Conservation (phyloP, 1,140 invertebrate genomes). For the Drosophila simulans region DNA sequence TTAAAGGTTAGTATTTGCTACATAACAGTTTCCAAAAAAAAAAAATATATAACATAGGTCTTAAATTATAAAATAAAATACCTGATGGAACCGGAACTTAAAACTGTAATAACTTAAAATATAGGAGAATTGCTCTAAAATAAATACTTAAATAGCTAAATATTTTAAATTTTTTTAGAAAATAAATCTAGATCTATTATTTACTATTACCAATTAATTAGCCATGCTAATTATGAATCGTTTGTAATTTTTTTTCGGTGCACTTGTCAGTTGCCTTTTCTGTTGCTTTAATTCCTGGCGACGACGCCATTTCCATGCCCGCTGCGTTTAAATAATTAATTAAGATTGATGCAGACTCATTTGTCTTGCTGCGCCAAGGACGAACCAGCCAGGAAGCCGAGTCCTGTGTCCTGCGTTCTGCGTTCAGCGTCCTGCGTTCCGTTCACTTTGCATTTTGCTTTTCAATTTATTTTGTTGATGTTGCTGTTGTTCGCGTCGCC, state of each 20-base stretch:
- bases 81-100: no score
- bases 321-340: constrained; percentile 83
- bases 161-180: no score
- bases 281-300: constrained; percentile 64
- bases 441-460: constrained; percentile 79
- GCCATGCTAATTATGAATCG: neutral
- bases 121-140: no score
- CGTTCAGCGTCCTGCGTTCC: constrained; percentile 20
- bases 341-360: constrained; percentile 83
- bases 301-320: constrained; percentile 75
- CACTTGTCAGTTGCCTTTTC: constrained; percentile 10
- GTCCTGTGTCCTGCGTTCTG: neutral
- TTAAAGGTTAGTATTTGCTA: neutral
- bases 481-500: constrained; percentile 24
- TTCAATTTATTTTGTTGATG: constrained; percentile 77
- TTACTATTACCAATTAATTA: neutral
- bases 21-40: no score
- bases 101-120: no score
- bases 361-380: constrained; percentile 76
- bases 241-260: constrained; percentile 6
- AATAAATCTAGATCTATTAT: no score
- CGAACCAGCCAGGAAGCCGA: constrained; percentile 37
- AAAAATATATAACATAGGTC: no score
- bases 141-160: no score
- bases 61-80: no score